Conservation (phyloP, 2,113 vertebrate species). For the Oreamnos americanus region DNA sequence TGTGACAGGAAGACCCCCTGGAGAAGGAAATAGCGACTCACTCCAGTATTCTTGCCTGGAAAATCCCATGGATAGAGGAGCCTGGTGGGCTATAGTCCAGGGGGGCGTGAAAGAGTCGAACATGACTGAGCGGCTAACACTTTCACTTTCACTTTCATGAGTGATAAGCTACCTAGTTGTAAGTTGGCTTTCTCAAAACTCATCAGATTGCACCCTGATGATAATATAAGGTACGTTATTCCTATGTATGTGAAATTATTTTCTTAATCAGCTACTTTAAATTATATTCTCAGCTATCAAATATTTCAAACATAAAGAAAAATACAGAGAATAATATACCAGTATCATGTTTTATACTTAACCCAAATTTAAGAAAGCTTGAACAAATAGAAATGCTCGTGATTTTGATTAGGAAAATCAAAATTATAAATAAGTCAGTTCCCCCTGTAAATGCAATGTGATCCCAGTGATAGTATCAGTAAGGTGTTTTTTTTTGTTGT, state of each 20-base stretch:
- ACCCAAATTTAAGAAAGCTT: neutral
- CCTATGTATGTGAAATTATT: neutral
- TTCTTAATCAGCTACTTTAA: neutral
- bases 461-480: neutral
- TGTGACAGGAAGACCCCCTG: neutral
- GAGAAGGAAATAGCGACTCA: neutral
- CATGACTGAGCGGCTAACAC: neutral
- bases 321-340: neutral
- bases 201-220: neutral
- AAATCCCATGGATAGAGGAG: neutral
- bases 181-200: constrained; percentile 22
- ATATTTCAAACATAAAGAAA: neutral
- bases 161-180: neutral
- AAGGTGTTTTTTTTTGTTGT: neutral
- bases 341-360: neutral
- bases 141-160: neutral
- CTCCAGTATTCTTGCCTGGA: neutral
- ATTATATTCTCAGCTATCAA: neutral
- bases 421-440: neutral
- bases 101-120: neutral
- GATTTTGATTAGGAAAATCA: neutral
- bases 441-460: neutral
- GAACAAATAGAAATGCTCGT: neutral
- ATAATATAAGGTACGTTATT: neutral
- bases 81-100: neutral